Percentiles rank a stretch among this genome's conserved stretches.
phyloP scores from a whole-genome alignment of 2,888 invertebrate species.

The Salticus scenicus region DNA sequence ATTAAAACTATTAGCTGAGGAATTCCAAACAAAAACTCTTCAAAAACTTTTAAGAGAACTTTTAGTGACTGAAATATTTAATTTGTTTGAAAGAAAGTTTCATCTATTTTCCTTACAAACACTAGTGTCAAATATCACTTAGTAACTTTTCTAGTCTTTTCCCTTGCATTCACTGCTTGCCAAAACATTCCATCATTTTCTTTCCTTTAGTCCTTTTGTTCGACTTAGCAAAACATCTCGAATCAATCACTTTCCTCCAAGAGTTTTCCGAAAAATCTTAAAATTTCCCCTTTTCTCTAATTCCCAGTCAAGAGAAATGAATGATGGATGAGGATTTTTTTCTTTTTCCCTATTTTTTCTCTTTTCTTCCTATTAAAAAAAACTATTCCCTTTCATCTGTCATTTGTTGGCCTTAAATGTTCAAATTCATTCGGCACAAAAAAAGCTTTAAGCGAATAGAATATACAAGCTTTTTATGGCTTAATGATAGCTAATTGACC shows the following conservation, averaged over 20 bases:
- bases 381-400: slow-evolving; percentile 14
- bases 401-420: slow-evolving; percentile 9
- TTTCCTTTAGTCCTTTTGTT: background rate
- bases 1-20: no score
- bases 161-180: background rate
- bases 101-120: slow-evolving; percentile 8
- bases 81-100: slow-evolving; percentile 10
- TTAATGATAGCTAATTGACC: slow-evolving; percentile 3
- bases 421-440: background rate
- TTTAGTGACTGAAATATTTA: background rate
- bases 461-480: slow-evolving; percentile 1
- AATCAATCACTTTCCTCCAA: slow-evolving; percentile 7
- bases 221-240: background rate
- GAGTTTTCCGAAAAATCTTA: slow-evolving; percentile 11
- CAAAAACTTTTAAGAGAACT: no score
- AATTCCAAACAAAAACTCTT: no score
- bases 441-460: background rate
- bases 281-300: background rate
- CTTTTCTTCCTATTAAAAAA: no score
- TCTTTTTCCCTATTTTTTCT: background rate
- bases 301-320: slow-evolving; percentile 17
- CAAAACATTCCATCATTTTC: slow-evolving; percentile 1
- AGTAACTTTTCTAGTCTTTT: background rate
- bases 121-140: slow-evolving; percentile 11
- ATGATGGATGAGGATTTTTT: background rate